Evolutionary conservation across 2,797 vertebrate species (phyloP), one percentile per base, ranked within the genome.

Genomic region (Gila robusta): DNA sequence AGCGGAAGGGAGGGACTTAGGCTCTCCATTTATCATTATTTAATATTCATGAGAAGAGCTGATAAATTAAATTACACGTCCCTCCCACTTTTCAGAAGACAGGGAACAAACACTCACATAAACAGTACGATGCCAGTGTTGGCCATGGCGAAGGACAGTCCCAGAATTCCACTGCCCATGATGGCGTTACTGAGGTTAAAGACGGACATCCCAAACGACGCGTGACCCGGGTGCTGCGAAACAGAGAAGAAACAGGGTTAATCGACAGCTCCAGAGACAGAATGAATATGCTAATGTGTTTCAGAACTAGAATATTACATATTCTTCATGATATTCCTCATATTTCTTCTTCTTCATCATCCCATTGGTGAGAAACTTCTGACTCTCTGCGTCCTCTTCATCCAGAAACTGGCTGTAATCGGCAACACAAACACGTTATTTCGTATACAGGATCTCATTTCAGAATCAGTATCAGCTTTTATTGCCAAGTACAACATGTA

Each of bases 121-220:
- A 99, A 99, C 81, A 99, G 95, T 10, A 99, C 52, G 66, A 99
- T 99, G 89, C 98, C 98, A 0, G 98, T 99, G 94, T 99, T 99
- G 76, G 98, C 98, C 98, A 99, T 98, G 83, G 98, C 98, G 17
- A 95, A 99, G 47, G 98, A 99, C 79, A 99, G 92, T 59, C 98
- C 98, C 87, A 99, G 93, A 90, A 99, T 99, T 2, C 98, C 98
- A 0, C 98, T 99, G 91, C 98, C 98, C 98, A 99, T 99, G 90
- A 99, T 99, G 90, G 98, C 98, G 0, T 99, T 99, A 89, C 98
- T 98, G 93, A 99, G 92, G 91, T 99, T 99, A 92, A 99, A 99
- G 0, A 97, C 96, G 0, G 98, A 99, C 97, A 99, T 98, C 80
- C 98, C 98, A 49, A 99, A 98, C 5, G 98, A 98, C 7, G 94